These are phyloP conservation scores for Mugil cephalus DNA, from an alignment of 2,113 vertebrate species.

Conservation along the genomic window DNA sequence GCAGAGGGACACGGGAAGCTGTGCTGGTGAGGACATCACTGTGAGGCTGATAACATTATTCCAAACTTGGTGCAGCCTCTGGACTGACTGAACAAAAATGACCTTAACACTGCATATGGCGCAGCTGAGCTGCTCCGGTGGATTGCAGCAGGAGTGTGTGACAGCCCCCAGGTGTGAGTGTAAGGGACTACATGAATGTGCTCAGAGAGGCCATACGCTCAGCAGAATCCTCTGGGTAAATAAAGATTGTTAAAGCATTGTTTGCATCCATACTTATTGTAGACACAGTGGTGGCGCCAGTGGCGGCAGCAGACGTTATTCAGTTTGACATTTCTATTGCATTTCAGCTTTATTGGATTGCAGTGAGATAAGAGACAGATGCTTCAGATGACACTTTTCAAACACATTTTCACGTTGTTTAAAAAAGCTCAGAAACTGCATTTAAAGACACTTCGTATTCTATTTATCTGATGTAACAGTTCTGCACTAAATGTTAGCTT, in stretches of 20 bases:
- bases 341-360: conserved; percentile 48
- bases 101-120: conserved; percentile 43
- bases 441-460: too few relatives aligned
- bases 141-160: conserved; percentile 36
- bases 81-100: conserved; percentile 50
- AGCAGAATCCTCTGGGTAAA: conserved; percentile 64
- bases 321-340: conserved; percentile 60
- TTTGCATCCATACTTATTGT: conserved; percentile 51
- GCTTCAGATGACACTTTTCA: conserved; percentile 18
- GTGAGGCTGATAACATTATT: conserved; percentile 43
- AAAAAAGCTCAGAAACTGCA: not conserved
- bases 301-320: conserved; percentile 24
- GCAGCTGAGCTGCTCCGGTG: conserved; percentile 17
- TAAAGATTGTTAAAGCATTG: conserved; percentile 62
- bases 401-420: conserved; percentile 37
- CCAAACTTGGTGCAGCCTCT: conserved; percentile 47
- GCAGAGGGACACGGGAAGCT: conserved; percentile 9
- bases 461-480: not conserved
- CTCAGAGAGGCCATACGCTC: conserved; percentile 47
- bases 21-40: conserved; percentile 11
- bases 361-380: conserved; percentile 26
- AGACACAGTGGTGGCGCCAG: not conserved
- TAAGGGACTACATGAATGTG: conserved; percentile 28
- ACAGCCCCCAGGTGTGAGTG: conserved; percentile 53
- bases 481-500: too few relatives aligned